Conservation (phyloP, 2,113 vertebrate genomes). For the Prionailurus viverrinus region DNA sequence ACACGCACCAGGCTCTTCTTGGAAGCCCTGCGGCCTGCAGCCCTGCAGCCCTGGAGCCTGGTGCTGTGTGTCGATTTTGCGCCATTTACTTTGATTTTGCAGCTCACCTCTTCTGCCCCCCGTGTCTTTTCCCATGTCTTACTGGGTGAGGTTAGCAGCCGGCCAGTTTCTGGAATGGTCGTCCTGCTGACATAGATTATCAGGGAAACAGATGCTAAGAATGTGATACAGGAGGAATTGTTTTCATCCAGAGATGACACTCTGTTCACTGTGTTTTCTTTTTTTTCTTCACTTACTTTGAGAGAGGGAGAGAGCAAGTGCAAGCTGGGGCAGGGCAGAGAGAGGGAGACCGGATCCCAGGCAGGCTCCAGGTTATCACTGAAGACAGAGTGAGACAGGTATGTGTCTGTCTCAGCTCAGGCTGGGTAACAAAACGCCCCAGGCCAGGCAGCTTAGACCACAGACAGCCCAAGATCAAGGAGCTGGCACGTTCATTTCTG, state of each 20-base stretch:
- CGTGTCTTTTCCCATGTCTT: background rate
- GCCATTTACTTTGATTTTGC: no score
- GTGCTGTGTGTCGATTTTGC: no score
- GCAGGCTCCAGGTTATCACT: no score
- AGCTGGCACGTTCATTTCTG: background rate
- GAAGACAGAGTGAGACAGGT: background rate
- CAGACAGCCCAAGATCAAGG: background rate
- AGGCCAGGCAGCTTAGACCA: accelerated
- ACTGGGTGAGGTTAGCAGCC: background rate
- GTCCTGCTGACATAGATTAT: no score
- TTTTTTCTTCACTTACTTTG: no score
- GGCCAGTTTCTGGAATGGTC: background rate
- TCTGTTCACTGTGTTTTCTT: background rate
- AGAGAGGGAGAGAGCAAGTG: no score
- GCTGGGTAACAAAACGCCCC: background rate
- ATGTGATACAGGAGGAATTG: background rate
- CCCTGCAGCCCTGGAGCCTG: no score
- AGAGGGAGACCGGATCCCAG: no score
- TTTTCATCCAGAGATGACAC: accelerated
- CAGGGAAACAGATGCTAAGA: background rate
- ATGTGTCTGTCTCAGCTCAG: background rate
- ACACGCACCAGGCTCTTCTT: no score
- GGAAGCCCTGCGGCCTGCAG: no score
- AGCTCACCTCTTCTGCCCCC: background rate
- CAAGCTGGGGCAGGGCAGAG: no score